Evolutionary conservation across 2,113 vertebrate species (phyloP), one percentile per base, ranked within the genome.

Genomic region (Delphinapterus leucas): DNA sequence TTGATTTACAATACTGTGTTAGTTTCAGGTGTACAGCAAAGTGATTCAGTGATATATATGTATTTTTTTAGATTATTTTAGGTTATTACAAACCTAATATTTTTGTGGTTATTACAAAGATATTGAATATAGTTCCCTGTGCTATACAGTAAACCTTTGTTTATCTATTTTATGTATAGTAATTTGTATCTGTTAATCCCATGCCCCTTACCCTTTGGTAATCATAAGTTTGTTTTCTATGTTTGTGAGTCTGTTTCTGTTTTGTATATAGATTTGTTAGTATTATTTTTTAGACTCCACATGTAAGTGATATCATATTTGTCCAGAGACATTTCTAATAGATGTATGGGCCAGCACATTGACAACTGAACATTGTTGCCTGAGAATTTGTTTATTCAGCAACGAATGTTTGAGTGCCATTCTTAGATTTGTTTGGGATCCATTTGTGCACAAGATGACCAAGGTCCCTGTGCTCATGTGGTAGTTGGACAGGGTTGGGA

Each of bases 331-430:
- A 0, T 31, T 74, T 60, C 21, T 58, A 12, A 23, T 20, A 49
- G 58, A 31, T 3, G 14, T 55, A 21, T 60, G n/a, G 58, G 18
- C 28, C 65, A 26, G 53, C 67, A 21, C 55, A 5, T 25, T 85
- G 10, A 26, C 44, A 41, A 0, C 38, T 33, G 58, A n/a, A n/a
- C 31, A 21, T 15, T 44, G 36, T 44, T 63, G 31, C 61, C 68
- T 2, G 13, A 61, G 60, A 47, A 49, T 33, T 44, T 14, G 6
- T 41, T n/a, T 68, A 58, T 15, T 33, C 47, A 55, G 13, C 33
- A n/a, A 1, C 1, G 1, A 25, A 23, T 13, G 8, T 67, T 5
- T 53, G 73, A 38, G 36, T 12, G 80, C 20, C 0, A 0, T 14
- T 33, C 90, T 53, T 61, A 12, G 60, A 49, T 41, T n/a, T 58